Evolutionary conservation across 2,888 invertebrate genomes (phyloP), one percentile per base, ranked within the genome.

Genomic region (Netelia fuscicornis): DNA sequence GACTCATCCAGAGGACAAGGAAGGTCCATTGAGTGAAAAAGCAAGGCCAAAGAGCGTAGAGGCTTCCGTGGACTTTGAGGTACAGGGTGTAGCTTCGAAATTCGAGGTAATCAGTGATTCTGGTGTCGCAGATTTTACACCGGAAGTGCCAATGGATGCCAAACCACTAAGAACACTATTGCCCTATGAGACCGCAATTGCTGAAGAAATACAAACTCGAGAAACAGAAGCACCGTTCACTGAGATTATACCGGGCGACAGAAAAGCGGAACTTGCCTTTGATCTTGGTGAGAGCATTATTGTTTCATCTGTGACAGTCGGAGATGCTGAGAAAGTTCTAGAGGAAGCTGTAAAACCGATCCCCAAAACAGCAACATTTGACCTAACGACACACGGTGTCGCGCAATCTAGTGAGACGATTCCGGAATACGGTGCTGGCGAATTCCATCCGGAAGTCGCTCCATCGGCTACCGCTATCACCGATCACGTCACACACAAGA

Each of bases 401-500:
- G 94, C 94, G 3, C 88, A 94, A 87, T 87, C 92, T 1, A 92
- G 89, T 11, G 94, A 94, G 90, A 92, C 91, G 2, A 91, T 90
- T 37, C 76, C 92, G 2, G 91, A 92, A 37, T 91, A 90, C 62
- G 91, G 91, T 58, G 60, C 91, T 11, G 90, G 87, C 8, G 89
- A 91, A 56, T 91, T 94, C 42, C 90, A 93, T 86, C 89, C 92
- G 60, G 91, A 93, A 88, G 88, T 89, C 77, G 94, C 94, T n/a
- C 91, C 94, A 84, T 90, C 93, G 79, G 94, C 92, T 48, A 95
- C 93, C 89, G 96, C 96, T 20, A 94, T 95, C 60, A 89, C 94
- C 2, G 95, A 95, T 88, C 95, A 95, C 70, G 94, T 95, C 91
- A 94, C 95, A 81, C 95, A 95, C 78, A 94, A 94, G n/a, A 94